Conservation (phyloP, 1,140 invertebrate genomes). For the Centruroides vittatus region DNA sequence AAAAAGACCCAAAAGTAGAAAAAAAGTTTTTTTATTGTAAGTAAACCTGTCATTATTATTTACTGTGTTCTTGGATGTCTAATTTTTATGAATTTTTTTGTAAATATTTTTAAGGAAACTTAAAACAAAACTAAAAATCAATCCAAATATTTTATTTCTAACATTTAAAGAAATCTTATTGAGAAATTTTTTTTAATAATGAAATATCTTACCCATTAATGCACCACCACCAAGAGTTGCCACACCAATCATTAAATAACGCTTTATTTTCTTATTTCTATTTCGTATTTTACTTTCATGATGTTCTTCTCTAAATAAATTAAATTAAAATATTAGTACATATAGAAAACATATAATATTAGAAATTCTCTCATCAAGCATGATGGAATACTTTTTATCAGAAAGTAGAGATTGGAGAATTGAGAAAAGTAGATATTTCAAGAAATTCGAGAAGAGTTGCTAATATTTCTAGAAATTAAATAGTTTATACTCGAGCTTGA, state of each 20-base stretch:
- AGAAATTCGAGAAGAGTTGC: no score
- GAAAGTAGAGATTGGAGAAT: no score
- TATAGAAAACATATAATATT: no score
- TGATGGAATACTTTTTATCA: no score
- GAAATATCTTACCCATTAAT: slow-evolving; percentile 36
- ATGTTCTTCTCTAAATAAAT: slow-evolving; percentile 30
- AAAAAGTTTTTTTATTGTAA: no score
- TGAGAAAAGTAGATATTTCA: no score
- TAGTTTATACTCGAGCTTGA: no score
- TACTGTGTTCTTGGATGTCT: background rate
- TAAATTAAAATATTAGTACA: no score
- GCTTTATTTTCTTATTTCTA: slow-evolving; percentile 41
- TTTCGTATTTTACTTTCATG: slow-evolving; percentile 29
- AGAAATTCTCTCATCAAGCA: no score
- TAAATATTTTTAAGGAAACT: background rate
- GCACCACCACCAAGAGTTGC: slow-evolving; percentile 49
- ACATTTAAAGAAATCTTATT: background rate
- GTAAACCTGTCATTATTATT: no score
- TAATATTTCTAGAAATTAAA: no score
- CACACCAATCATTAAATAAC: slow-evolving; percentile 45
- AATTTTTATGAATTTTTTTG: background rate
- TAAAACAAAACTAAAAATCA: background rate
- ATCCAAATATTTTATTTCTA: background rate
- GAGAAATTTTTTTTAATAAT: background rate
- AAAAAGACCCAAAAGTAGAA: no score